phyloP scores from a whole-genome alignment of 2,888 invertebrate genomes.

The Sabellastarte sp. region DNA sequence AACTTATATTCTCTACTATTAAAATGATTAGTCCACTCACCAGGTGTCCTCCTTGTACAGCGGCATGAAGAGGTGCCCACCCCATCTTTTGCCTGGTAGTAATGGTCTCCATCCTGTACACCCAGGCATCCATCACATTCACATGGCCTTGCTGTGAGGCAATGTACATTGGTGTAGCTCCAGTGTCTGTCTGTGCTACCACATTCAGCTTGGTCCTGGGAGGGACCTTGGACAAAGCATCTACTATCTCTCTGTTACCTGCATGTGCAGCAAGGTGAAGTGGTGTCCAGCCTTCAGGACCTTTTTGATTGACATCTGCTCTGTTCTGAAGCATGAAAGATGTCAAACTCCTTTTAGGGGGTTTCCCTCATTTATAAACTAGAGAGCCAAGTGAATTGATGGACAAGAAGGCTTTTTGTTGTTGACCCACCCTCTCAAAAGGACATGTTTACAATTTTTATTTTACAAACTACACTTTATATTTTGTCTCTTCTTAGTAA shows the following conservation, averaged over 20 bases:
- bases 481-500: no score
- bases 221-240: slow-evolving; percentile 2
- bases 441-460: no score
- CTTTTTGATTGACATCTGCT: slow-evolving; percentile 16
- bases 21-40: no score
- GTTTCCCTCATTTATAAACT: no score
- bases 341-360: no score
- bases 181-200: slow-evolving; percentile 18
- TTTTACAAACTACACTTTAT: no score
- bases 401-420: no score
- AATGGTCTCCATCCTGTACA: slow-evolving; percentile 14
- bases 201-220: background rate
- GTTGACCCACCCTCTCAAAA: no score
- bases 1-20: no score
- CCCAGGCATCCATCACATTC: slow-evolving; percentile 12
- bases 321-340: slow-evolving; percentile 3
- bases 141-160: slow-evolving; percentile 23
- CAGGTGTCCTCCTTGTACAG: background rate
- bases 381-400: no score
- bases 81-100: slow-evolving; percentile 17
- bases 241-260: slow-evolving; percentile 18
- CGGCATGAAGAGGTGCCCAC: slow-evolving; percentile 25
- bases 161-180: slow-evolving; percentile 25
- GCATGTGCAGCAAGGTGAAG: slow-evolving; percentile 19
- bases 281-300: slow-evolving; percentile 25